A percentile compares a stretch with the other conserved stretches of the same genome.
phyloP scores from a whole-genome alignment of 1,140 invertebrate genomes.

The Adelges cooleyi region DNA sequence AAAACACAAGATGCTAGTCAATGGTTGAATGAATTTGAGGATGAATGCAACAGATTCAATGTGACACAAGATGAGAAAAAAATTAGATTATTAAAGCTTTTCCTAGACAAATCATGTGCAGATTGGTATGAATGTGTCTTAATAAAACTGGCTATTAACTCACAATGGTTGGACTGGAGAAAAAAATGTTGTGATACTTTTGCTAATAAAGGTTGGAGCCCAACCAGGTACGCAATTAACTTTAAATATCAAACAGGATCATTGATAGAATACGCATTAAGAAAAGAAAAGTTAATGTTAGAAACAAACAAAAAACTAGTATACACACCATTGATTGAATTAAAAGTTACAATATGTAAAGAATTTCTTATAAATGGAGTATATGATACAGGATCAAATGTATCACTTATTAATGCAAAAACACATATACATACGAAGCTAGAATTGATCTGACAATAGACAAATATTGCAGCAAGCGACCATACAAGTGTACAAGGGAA shows the following conservation, averaged over 20 bases:
- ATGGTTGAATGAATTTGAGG: slow-evolving; percentile 34
- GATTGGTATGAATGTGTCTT: slow-evolving; percentile 33
- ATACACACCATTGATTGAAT: slow-evolving; percentile 32
- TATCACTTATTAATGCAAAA: slow-evolving; percentile 1
- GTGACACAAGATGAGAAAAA: slow-evolving; percentile 30
- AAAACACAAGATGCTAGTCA: slow-evolving; percentile 34
- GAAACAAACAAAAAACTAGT: slow-evolving; percentile 34
- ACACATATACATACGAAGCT: slow-evolving; percentile 35
- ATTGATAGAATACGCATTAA: slow-evolving; percentile 37
- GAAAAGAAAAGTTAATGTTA: slow-evolving; percentile 35
- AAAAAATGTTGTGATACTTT: slow-evolving; percentile 35
- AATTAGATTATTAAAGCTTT: slow-evolving; percentile 14
- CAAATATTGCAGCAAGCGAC: slow-evolving; percentile 35
- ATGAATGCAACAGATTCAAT: slow-evolving; percentile 34
- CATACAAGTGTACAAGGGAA: slow-evolving; percentile 36
- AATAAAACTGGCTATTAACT: slow-evolving; percentile 35
- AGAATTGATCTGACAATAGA: slow-evolving; percentile 34
- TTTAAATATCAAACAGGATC: slow-evolving; percentile 35
- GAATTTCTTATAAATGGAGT: neutral
- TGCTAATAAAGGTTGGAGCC: slow-evolving; percentile 35
- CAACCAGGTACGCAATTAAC: slow-evolving; percentile 35
- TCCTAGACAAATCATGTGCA: slow-evolving; percentile 34
- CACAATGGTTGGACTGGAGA: slow-evolving; percentile 36
- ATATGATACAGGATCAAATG: slow-evolving; percentile 7
- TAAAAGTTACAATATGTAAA: neutral